Base-by-base conservation (phyloP, 1,140 invertebrate genomes). In the Drosophila punjabiensis region DNA sequence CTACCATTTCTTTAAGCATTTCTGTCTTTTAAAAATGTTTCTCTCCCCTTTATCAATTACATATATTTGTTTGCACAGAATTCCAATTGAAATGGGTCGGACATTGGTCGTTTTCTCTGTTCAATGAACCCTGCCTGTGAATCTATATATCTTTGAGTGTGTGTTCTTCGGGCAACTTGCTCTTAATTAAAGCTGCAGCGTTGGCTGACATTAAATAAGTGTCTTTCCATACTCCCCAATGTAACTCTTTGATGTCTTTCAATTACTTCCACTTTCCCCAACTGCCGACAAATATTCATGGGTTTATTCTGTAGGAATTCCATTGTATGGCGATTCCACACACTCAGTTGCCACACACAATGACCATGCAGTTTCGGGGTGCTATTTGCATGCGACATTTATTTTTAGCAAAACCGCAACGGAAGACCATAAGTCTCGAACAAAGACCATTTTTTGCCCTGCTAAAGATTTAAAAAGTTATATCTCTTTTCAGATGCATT, bases 341-440 rank as follows among this genome's bases (percentile, higher is more conserved):
- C 48, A 50, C 53, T 45, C 43, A 50, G 37, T 45, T 4, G 32
- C 41, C 24, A 47, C 45, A 39, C 66, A 50, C 55, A 70, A 24
- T 77, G 73, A 77, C 73, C 63, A 60, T 41, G 55, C 63, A 61
- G 47, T 77, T 77, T 52, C 39, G 47, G 45, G 52, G 20, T 43
- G 63, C 55, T 32, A 68, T 77, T 77, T 77, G 75, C 55, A 76
- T 59, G 75, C 37, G 48, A 61, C 41, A 77, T 60, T 48, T 77
- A 77, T 77, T 77, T 77, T 67, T 59, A 67, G 62, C 53, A 24
- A 33, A 56, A 16, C 48, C 33, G 33, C 28, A 33, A 20, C 35
- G 41, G 16, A 55, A 56, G 20, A 59, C n/a, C 58, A 20, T 7
- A 52, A 30, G 35, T 16, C 55, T 11, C 20, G 53, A 43, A 52